phyloP scores from a whole-genome alignment of 2,797 vertebrate genomes.

The Gadopsis marmoratus region DNA sequence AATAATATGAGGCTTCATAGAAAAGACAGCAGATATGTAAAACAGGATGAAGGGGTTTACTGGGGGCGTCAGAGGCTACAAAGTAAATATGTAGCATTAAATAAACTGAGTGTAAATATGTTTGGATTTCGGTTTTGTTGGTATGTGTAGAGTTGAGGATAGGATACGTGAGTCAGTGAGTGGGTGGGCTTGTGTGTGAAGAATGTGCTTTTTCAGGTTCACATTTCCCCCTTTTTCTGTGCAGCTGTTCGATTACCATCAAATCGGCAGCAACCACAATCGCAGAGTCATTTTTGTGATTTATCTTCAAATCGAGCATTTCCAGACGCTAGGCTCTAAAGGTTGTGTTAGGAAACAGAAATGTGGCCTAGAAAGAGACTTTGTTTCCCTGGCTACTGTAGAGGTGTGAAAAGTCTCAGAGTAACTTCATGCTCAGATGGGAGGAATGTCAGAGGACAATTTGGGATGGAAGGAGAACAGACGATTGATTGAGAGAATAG shows the following conservation, averaged over 20 bases:
- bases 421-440: constrained; percentile 50
- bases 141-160: constrained; percentile 60
- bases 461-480: constrained; percentile 36
- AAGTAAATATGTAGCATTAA: constrained; percentile 67
- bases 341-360: constrained; percentile 15
- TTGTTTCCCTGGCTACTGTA: constrained; percentile 53
- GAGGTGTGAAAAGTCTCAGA: constrained; percentile 78
- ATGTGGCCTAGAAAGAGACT: constrained; percentile 31
- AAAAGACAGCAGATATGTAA: not conserved
- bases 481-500: constrained; percentile 1
- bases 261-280: not conserved
- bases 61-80: constrained; percentile 42
- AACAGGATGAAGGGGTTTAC: constrained; percentile 38
- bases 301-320: constrained; percentile 10
- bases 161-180: constrained; percentile 61
- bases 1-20: not conserved
- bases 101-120: constrained; percentile 70
- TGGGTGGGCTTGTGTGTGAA: constrained; percentile 66
- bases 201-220: constrained; percentile 52
- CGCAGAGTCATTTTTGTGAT: not conserved
- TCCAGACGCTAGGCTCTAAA: not conserved
- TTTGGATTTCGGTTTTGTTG: constrained; percentile 71
- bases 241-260: constrained; percentile 14
- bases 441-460: constrained; percentile 67
- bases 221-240: constrained; percentile 24